Evolutionary conservation across 2,888 invertebrate genomes (phyloP).

Genomic region (Apotomis betuletana): DNA sequence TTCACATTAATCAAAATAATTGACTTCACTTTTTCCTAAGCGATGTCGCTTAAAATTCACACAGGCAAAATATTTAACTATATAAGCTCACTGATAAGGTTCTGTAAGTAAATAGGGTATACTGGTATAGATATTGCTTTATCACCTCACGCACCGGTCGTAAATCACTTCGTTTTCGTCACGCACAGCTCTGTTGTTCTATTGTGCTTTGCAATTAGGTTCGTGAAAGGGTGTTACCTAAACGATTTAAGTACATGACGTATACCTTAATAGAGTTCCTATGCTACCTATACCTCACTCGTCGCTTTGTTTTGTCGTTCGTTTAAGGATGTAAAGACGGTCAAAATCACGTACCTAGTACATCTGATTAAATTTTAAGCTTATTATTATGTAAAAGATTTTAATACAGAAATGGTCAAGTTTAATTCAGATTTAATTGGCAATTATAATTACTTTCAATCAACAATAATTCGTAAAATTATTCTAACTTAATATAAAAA

Average conservation of each 20-base stretch:
- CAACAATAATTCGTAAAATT: too few species aligned
- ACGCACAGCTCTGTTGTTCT: slow-evolving; percentile 17
- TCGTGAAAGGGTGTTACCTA: slow-evolving; percentile 7
- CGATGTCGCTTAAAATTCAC: not conserved
- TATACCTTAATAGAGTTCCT: not conserved
- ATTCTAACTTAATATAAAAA: too few species aligned
- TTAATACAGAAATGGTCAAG: too few species aligned
- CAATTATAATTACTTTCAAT: too few species aligned
- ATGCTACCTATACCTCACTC: not conserved
- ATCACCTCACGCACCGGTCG: not conserved
- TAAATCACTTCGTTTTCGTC: slow-evolving; percentile 18
- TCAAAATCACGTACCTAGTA: too few species aligned
- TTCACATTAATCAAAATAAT: slow-evolving; percentile 9
- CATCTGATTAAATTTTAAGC: too few species aligned
- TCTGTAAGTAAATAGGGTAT: not conserved
- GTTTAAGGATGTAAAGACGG: too few species aligned
- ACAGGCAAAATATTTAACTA: not conserved
- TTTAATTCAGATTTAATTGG: too few species aligned
- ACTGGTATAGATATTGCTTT: not conserved
- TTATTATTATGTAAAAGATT: too few species aligned
- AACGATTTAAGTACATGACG: not conserved
- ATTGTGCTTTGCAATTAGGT: slow-evolving; percentile 9
- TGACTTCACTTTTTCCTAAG: not conserved
- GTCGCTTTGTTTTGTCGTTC: too few species aligned
- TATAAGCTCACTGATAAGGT: not conserved